phyloP scores from a whole-genome alignment of 1,140 invertebrate species.

The Hesperophylax magnus region DNA sequence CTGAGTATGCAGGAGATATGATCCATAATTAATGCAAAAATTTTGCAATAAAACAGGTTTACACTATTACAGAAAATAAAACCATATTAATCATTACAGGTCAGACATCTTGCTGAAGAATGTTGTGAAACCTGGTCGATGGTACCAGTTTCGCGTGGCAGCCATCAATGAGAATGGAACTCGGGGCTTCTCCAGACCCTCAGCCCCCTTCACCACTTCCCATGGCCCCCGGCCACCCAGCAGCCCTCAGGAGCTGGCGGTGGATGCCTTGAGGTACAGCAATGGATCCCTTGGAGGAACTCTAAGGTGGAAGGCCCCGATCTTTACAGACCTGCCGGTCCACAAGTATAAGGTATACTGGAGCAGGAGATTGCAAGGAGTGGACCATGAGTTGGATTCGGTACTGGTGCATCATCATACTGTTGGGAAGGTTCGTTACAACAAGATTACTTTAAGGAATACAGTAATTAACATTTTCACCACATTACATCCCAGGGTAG shows the following conservation, averaged over 20 bases:
- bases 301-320: constrained; percentile 75
- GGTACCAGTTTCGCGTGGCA: constrained; percentile 84
- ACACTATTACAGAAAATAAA: too few relatives aligned
- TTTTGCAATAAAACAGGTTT: too few relatives aligned
- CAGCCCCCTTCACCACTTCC: constrained; percentile 75
- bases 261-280: constrained; percentile 68
- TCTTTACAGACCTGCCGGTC: constrained; percentile 75
- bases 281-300: constrained; percentile 72
- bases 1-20: too few relatives aligned
- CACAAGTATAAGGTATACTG: constrained; percentile 75
- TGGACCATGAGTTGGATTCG: constrained; percentile 70
- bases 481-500: too few relatives aligned
- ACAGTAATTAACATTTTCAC: too few relatives aligned
- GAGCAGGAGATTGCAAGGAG: constrained; percentile 72
- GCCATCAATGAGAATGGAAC: constrained; percentile 80
- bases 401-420: constrained; percentile 74
- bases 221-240: constrained; percentile 76
- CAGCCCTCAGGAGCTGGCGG: constrained; percentile 74
- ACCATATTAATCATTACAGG: constrained; percentile 58
- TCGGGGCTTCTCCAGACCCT: constrained; percentile 77
- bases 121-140: constrained; percentile 77
- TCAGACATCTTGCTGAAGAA: constrained; percentile 72
- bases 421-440: constrained; percentile 70
- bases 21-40: too few relatives aligned
- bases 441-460: too few relatives aligned